Base-by-base conservation (phyloP, 2,888 invertebrate genomes). In the Alloplasta piceator region DNA sequence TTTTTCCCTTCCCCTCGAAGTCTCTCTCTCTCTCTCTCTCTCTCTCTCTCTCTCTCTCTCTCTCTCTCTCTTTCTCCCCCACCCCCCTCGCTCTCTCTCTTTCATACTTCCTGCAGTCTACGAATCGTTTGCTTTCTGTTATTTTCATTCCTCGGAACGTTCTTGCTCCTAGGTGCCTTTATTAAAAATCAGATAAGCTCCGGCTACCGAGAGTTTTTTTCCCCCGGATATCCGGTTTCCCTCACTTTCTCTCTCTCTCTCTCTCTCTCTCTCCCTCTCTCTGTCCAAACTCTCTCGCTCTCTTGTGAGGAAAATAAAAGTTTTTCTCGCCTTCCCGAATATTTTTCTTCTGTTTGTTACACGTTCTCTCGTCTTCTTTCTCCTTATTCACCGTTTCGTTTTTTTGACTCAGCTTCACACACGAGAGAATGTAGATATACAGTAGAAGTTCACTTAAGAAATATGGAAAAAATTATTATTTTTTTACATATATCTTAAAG, bases 111-210 rank as follows among this genome's bases (percentile, higher is more conserved):
- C 38, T 55, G 14, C 39, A 38, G 56, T 58, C 64, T 36, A 36
- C 64, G 73, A 74, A 66, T 55, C 73, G 73, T 48, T 74, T 43
- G 6, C 10, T 10, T 10, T 43, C 10, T 10, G 12, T 14, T 50
- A 67, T 67, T 55, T 75, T 74, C 66, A 50, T 36, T 41, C 60
- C 66, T 12, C 66, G 58, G 43, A 75, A 74, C 74, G 74, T 66
- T 50, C 71, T 61, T 70, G 67, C 80, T 64, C 26, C 63, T 74
- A 78, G 78, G 74, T 81, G 78, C 81, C 71, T 74, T 81, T 81
- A 81, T 81, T 81, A 81, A 81, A 81, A 81, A 81, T 81, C 78
- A 78, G 81, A 81, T 75, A 78, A 66, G 61, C 43, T 26, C 3
- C 60, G 61, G 56, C 26, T 26, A 41, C 58, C 67, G 78, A 61